Base-by-base conservation (phyloP, 2,113 vertebrate genomes). In the Lucifuga dentata region DNA sequence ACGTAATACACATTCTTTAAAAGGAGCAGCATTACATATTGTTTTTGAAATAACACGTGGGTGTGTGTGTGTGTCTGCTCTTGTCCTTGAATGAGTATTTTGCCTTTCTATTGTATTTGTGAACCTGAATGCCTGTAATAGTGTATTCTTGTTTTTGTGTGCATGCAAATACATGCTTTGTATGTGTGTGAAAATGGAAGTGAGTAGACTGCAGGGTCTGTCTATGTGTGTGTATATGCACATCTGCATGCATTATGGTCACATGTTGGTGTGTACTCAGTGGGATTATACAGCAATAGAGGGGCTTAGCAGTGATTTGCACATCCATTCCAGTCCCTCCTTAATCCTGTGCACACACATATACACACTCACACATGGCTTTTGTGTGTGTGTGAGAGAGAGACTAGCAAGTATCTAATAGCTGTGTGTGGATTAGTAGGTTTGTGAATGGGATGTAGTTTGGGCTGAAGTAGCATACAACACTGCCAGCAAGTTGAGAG, bases 201-300 rank as follows among this genome's bases (percentile, higher is more conserved):
- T 17, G 11, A 1, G n/a, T n/a, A n/a, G n/a, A n/a, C n/a, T n/a
- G n/a, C 8, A 15, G 8, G 19, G 49, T 57, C 46, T 3, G 26
- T 68, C 17, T 53, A 59, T 44, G 53, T 19, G 39, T 11, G 23
- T 59, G 62, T 73, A 44, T 62, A 40, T 62, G 49, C 36, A 55
- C 65, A 64, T 79, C 56, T 82, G 38, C 32, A 59, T 11, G 26
- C 32, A 17, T 38, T 35, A n/a, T n/a, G n/a, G 3, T 29, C 26
- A 29, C 26, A 7, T 29, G 7, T 29, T 53, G 19, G 80, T 72
- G 62, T 72, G 67, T 86, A 75, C 71, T 85, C 78, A 50, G 61
- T 72, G 43, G 86, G 87, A 91, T 91, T 92, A 90, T 83, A 76
- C 63, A 86, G 88, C 89, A 90, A 85, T 89, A 86, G 85, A 90